Evolutionary conservation across 1,140 invertebrate species (phyloP).

Genomic region (Lanistes nyassanus): DNA sequence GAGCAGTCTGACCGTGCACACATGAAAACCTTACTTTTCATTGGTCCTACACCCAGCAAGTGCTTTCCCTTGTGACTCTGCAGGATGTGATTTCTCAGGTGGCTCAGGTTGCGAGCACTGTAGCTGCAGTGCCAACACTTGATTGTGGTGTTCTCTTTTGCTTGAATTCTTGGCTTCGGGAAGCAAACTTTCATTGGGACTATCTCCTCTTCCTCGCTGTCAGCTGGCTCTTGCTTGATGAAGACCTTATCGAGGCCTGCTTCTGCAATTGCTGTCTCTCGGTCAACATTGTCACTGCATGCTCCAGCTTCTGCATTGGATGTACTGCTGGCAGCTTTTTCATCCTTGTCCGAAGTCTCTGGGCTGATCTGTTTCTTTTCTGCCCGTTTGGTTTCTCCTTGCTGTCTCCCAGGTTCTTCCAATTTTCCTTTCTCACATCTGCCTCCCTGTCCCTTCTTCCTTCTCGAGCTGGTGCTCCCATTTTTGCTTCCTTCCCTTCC

Average conservation of each 20-base stretch:
- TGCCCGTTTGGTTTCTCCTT: not conserved
- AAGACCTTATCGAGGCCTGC: slow-evolving; percentile 14
- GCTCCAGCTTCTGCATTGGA: not conserved
- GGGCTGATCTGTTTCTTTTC: not conserved
- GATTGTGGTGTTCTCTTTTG: slow-evolving; percentile 32
- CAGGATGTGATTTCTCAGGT: slow-evolving; percentile 39
- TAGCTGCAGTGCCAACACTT: slow-evolving; percentile 57
- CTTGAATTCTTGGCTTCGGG: not conserved
- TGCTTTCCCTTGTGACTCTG: slow-evolving; percentile 46
- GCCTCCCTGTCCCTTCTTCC: not conserved
- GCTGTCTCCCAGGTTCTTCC: not conserved
- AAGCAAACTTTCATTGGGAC: slow-evolving; percentile 18
- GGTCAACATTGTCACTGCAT: not conserved
- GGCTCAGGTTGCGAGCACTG: slow-evolving; percentile 31
- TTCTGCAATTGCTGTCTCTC: not conserved
- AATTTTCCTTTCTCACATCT: slow-evolving; percentile 29
- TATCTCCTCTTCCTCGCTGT: slow-evolving; percentile 21
- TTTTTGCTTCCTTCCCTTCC: slow-evolving; percentile 3
- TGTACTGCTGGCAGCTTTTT: not conserved
- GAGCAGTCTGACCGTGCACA: slow-evolving; percentile 53
- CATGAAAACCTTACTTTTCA: slow-evolving; percentile 50
- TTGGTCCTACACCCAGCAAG: slow-evolving; percentile 49
- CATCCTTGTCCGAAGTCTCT: not conserved
- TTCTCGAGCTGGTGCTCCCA: slow-evolving; percentile 1
- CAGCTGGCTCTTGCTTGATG: slow-evolving; percentile 39